These are phyloP conservation scores for Scaptodrosophila latifasciaeformis DNA, from an alignment of 2,888 invertebrate genomes.

Conservation along the genomic window DNA sequence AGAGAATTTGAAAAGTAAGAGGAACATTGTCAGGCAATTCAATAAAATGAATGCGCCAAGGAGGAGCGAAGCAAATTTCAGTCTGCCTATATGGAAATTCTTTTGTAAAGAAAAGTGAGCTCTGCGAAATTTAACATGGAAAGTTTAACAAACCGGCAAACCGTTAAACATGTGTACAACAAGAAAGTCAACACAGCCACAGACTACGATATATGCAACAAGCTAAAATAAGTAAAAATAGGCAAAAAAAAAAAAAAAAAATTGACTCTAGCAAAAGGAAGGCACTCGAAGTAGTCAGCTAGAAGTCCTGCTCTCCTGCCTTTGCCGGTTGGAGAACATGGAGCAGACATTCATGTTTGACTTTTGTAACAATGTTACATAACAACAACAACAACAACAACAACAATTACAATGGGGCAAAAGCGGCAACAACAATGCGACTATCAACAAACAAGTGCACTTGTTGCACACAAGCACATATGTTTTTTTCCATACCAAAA, in stretches of 20 bases:
- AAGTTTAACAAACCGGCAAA: conserved; percentile 50
- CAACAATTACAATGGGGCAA: background rate
- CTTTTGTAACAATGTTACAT: conserved; percentile 59
- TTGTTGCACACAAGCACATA: conserved; percentile 52
- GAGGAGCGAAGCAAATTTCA: too few species aligned
- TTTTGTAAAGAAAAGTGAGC: conserved; percentile 13
- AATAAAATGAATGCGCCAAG: too few species aligned
- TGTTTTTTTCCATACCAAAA: too few species aligned
- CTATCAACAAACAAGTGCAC: conserved; percentile 46
- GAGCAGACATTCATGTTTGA: conserved; percentile 60
- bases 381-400: conserved; percentile 37
- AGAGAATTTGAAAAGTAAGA: background rate
- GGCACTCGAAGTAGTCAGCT: background rate
- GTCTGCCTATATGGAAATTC: conserved; percentile 41
- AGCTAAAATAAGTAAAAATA: conserved; percentile 36
- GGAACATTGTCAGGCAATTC: too few species aligned
- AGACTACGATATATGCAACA: conserved; percentile 23
- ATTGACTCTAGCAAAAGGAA: conserved; percentile 9
- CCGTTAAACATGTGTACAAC: conserved; percentile 2
- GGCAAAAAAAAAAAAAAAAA: conserved; percentile 13
- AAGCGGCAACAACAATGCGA: background rate
- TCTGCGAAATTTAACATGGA: conserved; percentile 5
- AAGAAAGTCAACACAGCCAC: background rate
- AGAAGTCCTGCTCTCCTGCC: background rate
- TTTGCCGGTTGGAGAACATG: conserved; percentile 10